These are phyloP conservation scores for Sclerodermus sp. DNA, from an alignment of 2,888 invertebrate species.

Conservation along the genomic window DNA sequence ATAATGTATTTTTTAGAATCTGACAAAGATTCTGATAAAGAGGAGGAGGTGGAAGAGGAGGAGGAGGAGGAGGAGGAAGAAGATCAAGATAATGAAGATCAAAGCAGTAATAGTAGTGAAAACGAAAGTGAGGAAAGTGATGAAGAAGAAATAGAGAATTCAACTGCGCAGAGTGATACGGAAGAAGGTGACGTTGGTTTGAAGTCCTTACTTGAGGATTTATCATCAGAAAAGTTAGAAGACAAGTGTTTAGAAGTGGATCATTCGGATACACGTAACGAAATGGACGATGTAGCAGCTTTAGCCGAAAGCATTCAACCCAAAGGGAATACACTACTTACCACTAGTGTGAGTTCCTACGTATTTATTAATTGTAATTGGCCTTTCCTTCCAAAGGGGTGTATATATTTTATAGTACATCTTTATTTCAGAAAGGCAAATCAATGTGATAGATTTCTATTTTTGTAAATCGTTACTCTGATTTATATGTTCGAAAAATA, in stretches of 20 bases:
- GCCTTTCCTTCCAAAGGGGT: conserved; percentile 50
- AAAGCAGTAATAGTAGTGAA: conserved; percentile 28
- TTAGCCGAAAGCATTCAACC: conserved; percentile 96
- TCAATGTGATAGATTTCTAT: conserved; percentile 22
- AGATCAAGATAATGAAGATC: conserved; percentile 42
- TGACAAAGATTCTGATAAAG: conserved; percentile 48
- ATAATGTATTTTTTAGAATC: conserved; percentile 25
- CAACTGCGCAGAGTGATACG: conserved; percentile 50
- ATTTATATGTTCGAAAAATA: conserved; percentile 15
- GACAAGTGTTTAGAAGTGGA: conserved; percentile 42
- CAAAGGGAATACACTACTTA: conserved; percentile 94
- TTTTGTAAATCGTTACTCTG: conserved; percentile 9
- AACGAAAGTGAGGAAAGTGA: conserved; percentile 48
- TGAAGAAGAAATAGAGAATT: conserved; percentile 48
- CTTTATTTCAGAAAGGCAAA: conserved; percentile 52
- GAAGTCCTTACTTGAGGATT: conserved; percentile 63
- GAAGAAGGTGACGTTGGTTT: conserved; percentile 61
- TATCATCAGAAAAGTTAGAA: conserved; percentile 46
- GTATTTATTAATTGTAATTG: conserved; percentile 7
- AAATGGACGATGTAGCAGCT: conserved; percentile 90
- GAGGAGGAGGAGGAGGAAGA: too few species aligned
- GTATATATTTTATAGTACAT: conserved; percentile 28
- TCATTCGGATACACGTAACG: conserved; percentile 66
- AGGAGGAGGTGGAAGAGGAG: conserved; percentile 42
- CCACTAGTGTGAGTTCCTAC: conserved; percentile 72